Percentiles rank a stretch among this genome's conserved stretches.
phyloP scores from a whole-genome alignment of 1,140 invertebrate genomes.

The Dreissena polymorpha region DNA sequence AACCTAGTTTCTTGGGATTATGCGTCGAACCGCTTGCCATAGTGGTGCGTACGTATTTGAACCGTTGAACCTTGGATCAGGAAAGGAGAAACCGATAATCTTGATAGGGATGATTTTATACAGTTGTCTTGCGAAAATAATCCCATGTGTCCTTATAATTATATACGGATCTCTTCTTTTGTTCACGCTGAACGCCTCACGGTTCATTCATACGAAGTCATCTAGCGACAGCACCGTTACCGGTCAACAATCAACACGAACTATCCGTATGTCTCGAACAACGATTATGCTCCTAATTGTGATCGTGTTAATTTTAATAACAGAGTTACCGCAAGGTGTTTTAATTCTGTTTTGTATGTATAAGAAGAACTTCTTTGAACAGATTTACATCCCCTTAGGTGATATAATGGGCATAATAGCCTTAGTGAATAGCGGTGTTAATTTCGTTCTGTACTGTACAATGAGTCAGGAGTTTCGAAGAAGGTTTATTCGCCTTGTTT shows the following conservation, averaged over 20 bases:
- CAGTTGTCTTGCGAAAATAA: conserved; percentile 74
- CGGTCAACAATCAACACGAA: conserved; percentile 7
- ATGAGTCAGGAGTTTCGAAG: conserved; percentile 95
- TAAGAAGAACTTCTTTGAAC: conserved; percentile 66
- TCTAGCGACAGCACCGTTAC: conserved; percentile 54
- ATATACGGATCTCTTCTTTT: conserved; percentile 79
- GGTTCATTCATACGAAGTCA: conserved; percentile 62
- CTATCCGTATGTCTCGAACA: conserved; percentile 88
- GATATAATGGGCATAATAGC: conserved; percentile 96
- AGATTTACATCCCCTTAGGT: conserved; percentile 83
- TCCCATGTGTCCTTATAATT: conserved; percentile 80
- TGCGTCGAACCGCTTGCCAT: too few relatives aligned
- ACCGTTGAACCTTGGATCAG: too few relatives aligned
- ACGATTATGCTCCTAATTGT: conserved; percentile 95
- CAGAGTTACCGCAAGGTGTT: conserved; percentile 88
- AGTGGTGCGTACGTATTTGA: too few relatives aligned
- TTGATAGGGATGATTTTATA: conserved; percentile 73
- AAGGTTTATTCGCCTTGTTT: conserved; percentile 88
- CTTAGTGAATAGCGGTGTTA: conserved; percentile 93
- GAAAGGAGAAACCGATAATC: conserved; percentile 56
- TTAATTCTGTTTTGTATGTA: conserved; percentile 77
- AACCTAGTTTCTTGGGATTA: too few relatives aligned
- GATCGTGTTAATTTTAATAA: conserved; percentile 90
- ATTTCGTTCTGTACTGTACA: conserved; percentile 95
- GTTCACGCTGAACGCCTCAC: conserved; percentile 71